A percentile compares a stretch with the other conserved stretches of the same genome.
These are phyloP conservation scores for Serinus canaria DNA, from an alignment of 2,113 vertebrate species.

Conservation along the genomic window DNA sequence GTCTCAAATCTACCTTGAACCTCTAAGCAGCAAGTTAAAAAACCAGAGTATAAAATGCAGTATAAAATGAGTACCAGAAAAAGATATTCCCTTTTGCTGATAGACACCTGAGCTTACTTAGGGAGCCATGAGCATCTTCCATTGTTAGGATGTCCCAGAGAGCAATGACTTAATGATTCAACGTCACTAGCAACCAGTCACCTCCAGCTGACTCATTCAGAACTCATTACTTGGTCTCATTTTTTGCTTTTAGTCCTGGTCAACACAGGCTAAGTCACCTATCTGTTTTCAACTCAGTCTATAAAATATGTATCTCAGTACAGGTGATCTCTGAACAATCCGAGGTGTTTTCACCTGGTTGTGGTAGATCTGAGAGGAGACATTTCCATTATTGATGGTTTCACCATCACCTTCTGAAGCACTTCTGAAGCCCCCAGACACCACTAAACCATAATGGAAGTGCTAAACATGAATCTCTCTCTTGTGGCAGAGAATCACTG, in stretches of 20 bases:
- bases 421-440: not conserved
- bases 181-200: not conserved
- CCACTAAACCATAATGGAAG: not conserved
- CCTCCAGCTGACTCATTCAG: not conserved
- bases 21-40: not conserved
- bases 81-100: not conserved
- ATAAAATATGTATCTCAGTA: not conserved
- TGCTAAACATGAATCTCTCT: not conserved
- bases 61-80: not conserved
- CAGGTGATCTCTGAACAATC: not conserved
- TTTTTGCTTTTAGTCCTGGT: not conserved
- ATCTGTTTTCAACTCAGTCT: not conserved
- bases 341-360: not conserved
- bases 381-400: not conserved
- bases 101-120: not conserved
- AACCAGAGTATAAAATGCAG: not conserved
- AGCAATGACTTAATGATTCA: not conserved
- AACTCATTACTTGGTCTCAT: not conserved
- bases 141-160: not conserved
- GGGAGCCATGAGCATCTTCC: not conserved
- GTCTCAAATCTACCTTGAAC: not conserved
- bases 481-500: slow-evolving; percentile 44
- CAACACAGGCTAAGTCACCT: not conserved
- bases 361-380: not conserved
- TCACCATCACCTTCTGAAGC: not conserved